Conservation (phyloP, 2,797 vertebrate genomes). For the Crocodylus rhombifer region DNA sequence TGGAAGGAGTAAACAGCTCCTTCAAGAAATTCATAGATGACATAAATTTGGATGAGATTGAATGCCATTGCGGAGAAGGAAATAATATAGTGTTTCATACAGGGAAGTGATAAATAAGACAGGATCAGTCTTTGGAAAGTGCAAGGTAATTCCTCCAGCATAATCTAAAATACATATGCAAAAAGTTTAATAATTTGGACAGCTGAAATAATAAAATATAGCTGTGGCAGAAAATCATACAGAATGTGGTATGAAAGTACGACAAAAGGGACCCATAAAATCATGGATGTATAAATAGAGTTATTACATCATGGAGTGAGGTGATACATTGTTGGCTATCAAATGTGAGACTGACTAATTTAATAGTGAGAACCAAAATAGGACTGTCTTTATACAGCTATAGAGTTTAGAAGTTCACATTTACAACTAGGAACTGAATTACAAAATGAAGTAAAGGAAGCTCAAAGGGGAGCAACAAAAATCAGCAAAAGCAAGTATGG, state of each 20-base stretch:
- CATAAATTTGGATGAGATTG: slow-evolving; percentile 9
- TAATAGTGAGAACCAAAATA: slow-evolving; percentile 8
- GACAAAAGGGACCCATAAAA: slow-evolving; percentile 17
- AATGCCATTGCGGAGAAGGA: not conserved
- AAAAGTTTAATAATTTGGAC: slow-evolving; percentile 30
- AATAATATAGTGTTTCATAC: not conserved
- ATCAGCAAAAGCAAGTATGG: not conserved
- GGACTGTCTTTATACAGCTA: not conserved
- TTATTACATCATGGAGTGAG: not conserved
- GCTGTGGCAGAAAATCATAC: slow-evolving; percentile 5
- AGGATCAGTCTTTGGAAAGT: slow-evolving; percentile 24
- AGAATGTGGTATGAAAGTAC: slow-evolving; percentile 22
- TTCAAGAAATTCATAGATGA: not conserved
- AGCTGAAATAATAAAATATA: slow-evolving; percentile 39
- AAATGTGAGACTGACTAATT: not conserved
- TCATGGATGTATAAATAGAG: not conserved
- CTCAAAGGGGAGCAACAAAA: slow-evolving; percentile 2
- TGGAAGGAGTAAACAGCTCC: slow-evolving; percentile 1
- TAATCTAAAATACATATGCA: slow-evolving; percentile 37
- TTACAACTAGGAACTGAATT: slow-evolving; percentile 1
- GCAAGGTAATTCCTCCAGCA: not conserved
- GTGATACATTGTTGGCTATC: not conserved
- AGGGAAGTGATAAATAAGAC: not conserved
- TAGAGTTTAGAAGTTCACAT: slow-evolving; percentile 4
- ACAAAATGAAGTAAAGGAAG: slow-evolving; percentile 1